Evolutionary conservation across 2,113 vertebrate species (phyloP).

Genomic region (Kryptolebias marmoratus): DNA sequence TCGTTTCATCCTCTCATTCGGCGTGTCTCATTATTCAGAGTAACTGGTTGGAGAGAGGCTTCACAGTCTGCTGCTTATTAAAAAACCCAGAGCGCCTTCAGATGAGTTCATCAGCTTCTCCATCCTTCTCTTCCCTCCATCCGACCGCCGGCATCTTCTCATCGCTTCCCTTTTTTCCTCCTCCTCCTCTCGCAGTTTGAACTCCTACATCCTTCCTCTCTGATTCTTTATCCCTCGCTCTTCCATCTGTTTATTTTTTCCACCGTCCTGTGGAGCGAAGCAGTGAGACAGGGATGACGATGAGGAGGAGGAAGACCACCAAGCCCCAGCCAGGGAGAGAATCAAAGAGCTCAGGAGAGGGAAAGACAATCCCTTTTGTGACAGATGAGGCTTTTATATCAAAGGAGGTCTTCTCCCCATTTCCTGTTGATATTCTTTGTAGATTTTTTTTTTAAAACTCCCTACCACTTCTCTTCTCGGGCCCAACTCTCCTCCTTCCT

Average conservation of each 20-base stretch:
- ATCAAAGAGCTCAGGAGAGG: slow-evolving; percentile 56
- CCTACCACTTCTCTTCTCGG: slow-evolving; percentile 5
- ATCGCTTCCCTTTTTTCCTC: slow-evolving; percentile 36
- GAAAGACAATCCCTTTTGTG: slow-evolving; percentile 51
- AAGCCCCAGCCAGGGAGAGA: slow-evolving; percentile 50
- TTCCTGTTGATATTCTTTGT: slow-evolving; percentile 68
- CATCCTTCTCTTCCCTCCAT: slow-evolving; percentile 57
- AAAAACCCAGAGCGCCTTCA: slow-evolving; percentile 77
- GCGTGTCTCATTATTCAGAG: slow-evolving; percentile 76
- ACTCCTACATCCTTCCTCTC: slow-evolving; percentile 63
- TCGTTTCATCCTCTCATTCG: slow-evolving; percentile 66
- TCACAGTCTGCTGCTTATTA: slow-evolving; percentile 82
- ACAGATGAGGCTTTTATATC: slow-evolving; percentile 59
- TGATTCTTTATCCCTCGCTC: slow-evolving; percentile 52
- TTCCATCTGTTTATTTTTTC: slow-evolving; percentile 73
- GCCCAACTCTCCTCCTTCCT: slow-evolving; percentile 17
- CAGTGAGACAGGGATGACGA: slow-evolving; percentile 31
- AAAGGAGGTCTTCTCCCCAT: slow-evolving; percentile 46
- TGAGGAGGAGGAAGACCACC: slow-evolving; percentile 35
- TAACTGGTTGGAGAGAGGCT: slow-evolving; percentile 74
- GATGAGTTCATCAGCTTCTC: slow-evolving; percentile 79
- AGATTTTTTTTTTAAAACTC: slow-evolving; percentile 26
- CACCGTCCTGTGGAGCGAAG: slow-evolving; percentile 55
- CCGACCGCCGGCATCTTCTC: slow-evolving; percentile 48
- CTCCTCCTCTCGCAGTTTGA: slow-evolving; percentile 64